Percentiles rank a stretch among this genome's conserved stretches.
Evolutionary conservation across 2,888 invertebrate genomes (phyloP).

Genomic region (Yponomeuta plumbellus): DNA sequence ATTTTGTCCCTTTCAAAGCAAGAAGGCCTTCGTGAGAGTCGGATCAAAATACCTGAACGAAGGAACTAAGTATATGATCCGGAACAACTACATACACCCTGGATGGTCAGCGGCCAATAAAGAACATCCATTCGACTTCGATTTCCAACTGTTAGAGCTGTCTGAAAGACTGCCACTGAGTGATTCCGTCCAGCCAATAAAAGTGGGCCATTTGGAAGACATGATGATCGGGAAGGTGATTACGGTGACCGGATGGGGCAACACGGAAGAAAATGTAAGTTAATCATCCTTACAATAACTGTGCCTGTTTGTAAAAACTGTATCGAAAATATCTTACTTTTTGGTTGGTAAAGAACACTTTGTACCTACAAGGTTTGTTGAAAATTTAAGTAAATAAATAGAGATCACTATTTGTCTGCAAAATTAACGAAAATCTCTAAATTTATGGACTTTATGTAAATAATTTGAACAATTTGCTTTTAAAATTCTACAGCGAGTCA

Average conservation of each 20-base stretch:
- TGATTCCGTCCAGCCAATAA: conserved; percentile 52
- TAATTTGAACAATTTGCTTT: too few species aligned
- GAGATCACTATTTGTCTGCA: too few species aligned
- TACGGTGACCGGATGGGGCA: conserved; percentile 68
- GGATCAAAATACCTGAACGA: conserved; percentile 58
- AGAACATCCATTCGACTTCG: conserved; percentile 62
- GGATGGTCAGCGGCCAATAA: conserved; percentile 47
- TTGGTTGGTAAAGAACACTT: too few species aligned
- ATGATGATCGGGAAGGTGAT: conserved; percentile 61
- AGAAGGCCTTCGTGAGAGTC: conserved; percentile 51
- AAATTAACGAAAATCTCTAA: too few species aligned
- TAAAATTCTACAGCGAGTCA: too few species aligned
- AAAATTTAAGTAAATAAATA: too few species aligned
- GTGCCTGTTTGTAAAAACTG: neutral
- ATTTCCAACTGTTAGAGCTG: conserved; percentile 58
- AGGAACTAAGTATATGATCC: conserved; percentile 42
- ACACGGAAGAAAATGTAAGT: conserved; percentile 64
- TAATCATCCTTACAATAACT: too few species aligned
- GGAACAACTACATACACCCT: conserved; percentile 44
- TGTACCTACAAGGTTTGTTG: too few species aligned
- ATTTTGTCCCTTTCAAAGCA: conserved; percentile 34
- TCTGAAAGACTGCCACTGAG: conserved; percentile 43
- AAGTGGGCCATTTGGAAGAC: conserved; percentile 58
- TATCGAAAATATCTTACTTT: too few species aligned
- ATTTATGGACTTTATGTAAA: too few species aligned